phyloP scores from a whole-genome alignment of 2,797 vertebrate genomes.

The Petrocephalus sullivani region DNA sequence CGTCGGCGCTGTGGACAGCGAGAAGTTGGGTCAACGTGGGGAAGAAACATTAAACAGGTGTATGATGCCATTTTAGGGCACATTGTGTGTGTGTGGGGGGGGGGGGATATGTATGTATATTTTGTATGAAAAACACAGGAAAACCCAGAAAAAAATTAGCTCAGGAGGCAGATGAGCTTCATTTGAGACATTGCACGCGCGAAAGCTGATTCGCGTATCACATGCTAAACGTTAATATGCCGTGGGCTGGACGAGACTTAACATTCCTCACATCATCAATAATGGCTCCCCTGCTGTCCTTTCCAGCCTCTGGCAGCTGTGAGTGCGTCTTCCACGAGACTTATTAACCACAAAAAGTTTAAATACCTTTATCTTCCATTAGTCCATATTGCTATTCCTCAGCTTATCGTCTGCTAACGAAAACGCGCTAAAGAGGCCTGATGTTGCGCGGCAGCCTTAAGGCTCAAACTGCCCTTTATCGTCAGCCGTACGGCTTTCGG shows the following conservation, averaged over 20 bases:
- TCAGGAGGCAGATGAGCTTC: neutral
- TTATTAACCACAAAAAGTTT: neutral
- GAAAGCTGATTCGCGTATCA: neutral
- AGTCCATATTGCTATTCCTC: neutral
- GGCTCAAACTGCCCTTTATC: neutral
- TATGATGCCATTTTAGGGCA: neutral
- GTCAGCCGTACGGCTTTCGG: neutral
- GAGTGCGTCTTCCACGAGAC: neutral
- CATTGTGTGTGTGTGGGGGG: neutral
- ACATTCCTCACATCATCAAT: neutral
- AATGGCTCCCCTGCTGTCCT: neutral
- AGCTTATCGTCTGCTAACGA: neutral
- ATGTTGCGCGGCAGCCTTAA: neutral
- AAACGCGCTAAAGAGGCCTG: neutral
- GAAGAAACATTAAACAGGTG: neutral
- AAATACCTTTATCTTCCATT: neutral
- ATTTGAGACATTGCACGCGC: neutral
- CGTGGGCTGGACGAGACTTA: neutral
- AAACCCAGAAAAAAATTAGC: neutral
- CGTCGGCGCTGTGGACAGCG: conserved; percentile 50
- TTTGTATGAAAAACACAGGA: neutral
- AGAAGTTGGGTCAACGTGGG: neutral
- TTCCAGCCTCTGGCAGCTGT: neutral
- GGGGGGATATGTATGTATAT: neutral
- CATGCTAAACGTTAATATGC: neutral